These are phyloP conservation scores for Mormoops blainvillei DNA, from an alignment of 2,113 vertebrate genomes.

Conservation along the genomic window DNA sequence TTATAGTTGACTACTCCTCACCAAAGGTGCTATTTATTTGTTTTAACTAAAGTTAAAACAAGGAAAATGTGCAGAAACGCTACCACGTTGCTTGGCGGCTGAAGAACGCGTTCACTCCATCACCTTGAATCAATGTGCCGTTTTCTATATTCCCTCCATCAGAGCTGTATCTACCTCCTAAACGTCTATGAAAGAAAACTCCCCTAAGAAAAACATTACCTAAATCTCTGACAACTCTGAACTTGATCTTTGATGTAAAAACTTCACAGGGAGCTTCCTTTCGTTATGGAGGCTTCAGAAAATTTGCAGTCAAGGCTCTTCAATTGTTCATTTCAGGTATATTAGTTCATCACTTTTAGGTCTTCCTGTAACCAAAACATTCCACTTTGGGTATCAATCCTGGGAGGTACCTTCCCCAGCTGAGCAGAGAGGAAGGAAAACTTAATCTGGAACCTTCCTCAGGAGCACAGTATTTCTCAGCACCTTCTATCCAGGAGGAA, in stretches of 20 bases:
- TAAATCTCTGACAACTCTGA: conserved; percentile 56
- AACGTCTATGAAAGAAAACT: conserved; percentile 26
- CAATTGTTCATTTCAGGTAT: conserved; percentile 37
- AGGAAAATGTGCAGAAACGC: conserved; percentile 15
- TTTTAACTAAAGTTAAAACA: conserved; percentile 62
- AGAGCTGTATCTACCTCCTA: neutral
- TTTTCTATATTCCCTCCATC: neutral
- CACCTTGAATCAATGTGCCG: conserved; percentile 46
- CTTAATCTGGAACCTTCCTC: neutral
- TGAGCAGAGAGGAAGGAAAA: neutral
- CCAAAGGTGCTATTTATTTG: conserved; percentile 20
- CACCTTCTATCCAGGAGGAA: neutral
- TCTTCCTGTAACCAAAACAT: conserved; percentile 3
- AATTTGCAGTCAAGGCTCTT: neutral
- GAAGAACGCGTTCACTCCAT: conserved; percentile 38
- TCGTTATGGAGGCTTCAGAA: conserved; percentile 35
- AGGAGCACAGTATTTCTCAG: neutral
- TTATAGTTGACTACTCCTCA: conserved; percentile 25
- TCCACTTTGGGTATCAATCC: neutral
- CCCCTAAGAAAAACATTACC: conserved; percentile 56
- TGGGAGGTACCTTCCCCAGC: neutral
- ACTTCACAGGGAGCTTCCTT: conserved; percentile 59
- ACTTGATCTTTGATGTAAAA: conserved; percentile 57
- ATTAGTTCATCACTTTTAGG: neutral
- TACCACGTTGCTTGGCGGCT: conserved; percentile 36